phyloP scores from a whole-genome alignment of 1,140 invertebrate genomes.

The Orussus abietinus region DNA sequence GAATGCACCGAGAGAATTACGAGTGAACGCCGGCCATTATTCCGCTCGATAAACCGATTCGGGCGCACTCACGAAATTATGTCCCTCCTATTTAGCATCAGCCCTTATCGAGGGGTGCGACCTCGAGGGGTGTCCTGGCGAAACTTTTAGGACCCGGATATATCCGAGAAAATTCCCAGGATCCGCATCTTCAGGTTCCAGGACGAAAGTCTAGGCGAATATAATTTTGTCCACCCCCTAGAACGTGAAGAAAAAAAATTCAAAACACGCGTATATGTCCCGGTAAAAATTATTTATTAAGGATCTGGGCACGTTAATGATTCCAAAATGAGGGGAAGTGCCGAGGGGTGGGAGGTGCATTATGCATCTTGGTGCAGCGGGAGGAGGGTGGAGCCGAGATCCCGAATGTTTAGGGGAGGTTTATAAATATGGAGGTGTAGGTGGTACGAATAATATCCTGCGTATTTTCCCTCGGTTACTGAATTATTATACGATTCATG shows the following conservation, averaged over 20 bases:
- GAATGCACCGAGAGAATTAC: slow-evolving; percentile 38
- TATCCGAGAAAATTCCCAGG: too few species aligned
- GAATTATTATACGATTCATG: slow-evolving; percentile 56
- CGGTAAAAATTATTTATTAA: too few species aligned
- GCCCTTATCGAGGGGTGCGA: slow-evolving; percentile 17
- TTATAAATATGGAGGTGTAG: slow-evolving; percentile 46
- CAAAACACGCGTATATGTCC: slow-evolving; percentile 32
- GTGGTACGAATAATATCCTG: slow-evolving; percentile 48
- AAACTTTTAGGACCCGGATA: too few species aligned
- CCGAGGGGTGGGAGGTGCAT: too few species aligned
- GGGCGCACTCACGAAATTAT: slow-evolving; percentile 41
- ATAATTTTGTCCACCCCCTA: slow-evolving; percentile 19
- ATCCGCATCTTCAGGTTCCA: too few species aligned
- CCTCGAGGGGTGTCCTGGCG: too few species aligned
- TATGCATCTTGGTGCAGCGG: too few species aligned
- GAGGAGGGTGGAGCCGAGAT: too few species aligned
- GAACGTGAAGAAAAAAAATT: slow-evolving; percentile 30
- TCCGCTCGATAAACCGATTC: slow-evolving; percentile 49
- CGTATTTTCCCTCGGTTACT: slow-evolving; percentile 50
- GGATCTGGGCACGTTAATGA: too few species aligned
- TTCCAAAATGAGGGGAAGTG: too few species aligned
- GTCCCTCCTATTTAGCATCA: slow-evolving; percentile 45
- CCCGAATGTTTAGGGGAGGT: too few species aligned
- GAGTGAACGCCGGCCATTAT: slow-evolving; percentile 48
- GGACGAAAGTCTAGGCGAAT: too few species aligned